Percentiles rank a stretch among this genome's conserved stretches.
These are phyloP conservation scores for Myodes glareolus DNA, from an alignment of 2,113 vertebrate species.

Conservation along the genomic window DNA sequence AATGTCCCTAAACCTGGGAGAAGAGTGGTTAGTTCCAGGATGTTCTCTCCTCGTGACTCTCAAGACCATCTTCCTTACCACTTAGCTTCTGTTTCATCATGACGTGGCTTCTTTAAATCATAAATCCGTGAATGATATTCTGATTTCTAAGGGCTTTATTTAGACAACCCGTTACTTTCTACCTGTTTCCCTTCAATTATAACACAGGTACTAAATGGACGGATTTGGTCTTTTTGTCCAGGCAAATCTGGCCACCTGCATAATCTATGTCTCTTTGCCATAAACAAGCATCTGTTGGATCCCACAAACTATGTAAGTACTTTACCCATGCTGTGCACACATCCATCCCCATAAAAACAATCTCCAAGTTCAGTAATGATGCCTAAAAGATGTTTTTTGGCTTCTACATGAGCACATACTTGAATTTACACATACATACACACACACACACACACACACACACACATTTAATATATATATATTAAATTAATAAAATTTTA, in stretches of 20 bases:
- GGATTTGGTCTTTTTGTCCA: not conserved
- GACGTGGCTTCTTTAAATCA: not conserved
- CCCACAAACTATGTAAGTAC: not conserved
- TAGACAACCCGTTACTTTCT: not conserved
- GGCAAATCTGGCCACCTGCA: no score
- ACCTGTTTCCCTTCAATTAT: not conserved
- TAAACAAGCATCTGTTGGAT: not conserved
- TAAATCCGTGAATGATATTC: not conserved
- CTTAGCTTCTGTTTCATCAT: not conserved
- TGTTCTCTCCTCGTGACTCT: accelerated
- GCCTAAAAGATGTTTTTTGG: not conserved
- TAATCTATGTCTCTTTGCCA: not conserved
- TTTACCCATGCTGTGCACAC: not conserved
- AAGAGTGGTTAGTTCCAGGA: accelerated
- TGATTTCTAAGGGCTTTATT: not conserved
- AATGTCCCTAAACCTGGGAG: not conserved
- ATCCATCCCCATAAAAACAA: not conserved
- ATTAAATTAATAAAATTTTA: not conserved
- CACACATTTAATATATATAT: not conserved
- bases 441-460: not conserved
- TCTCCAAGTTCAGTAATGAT: not conserved
- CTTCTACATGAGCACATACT: not conserved
- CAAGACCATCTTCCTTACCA: not conserved
- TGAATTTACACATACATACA: not conserved
- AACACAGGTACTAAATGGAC: not conserved